Conservation (phyloP, 2,797 vertebrate genomes). For the Coregonus sp. region DNA sequence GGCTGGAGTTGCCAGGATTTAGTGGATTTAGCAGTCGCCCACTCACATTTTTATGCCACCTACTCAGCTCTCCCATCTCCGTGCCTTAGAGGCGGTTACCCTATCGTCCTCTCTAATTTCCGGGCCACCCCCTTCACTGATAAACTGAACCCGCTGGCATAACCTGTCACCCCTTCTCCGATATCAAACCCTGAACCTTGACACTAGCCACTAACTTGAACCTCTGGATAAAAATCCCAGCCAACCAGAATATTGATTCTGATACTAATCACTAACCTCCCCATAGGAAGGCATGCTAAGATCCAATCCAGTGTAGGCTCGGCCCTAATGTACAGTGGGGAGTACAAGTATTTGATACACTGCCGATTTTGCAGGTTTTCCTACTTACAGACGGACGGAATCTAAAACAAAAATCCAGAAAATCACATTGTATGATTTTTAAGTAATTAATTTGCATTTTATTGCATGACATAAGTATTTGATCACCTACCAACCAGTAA, state of each 20-base stretch:
- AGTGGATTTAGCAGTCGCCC: slow-evolving; percentile 55
- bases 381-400: no score
- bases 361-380: no score
- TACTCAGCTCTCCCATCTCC: slow-evolving; percentile 44
- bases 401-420: no score
- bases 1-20: slow-evolving; percentile 56
- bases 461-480: no score
- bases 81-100: slow-evolving; percentile 19
- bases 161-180: not conserved
- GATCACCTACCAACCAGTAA: no score
- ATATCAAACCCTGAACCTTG: not conserved
- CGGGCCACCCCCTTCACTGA: no score
- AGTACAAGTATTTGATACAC: no score
- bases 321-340: no score
- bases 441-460: no score
- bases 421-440: no score
- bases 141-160: not conserved
- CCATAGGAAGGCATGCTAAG: not conserved
- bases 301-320: no score
- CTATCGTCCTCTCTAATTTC: slow-evolving; percentile 8
- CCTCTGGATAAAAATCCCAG: not conserved
- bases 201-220: not conserved
- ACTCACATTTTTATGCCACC: slow-evolving; percentile 54
- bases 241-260: not conserved
- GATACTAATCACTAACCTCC: not conserved